A percentile compares a stretch with the other conserved stretches of the same genome.
These are phyloP conservation scores for Eupsittula cactorum DNA, from an alignment of 2,113 vertebrate species.

Conservation along the genomic window DNA sequence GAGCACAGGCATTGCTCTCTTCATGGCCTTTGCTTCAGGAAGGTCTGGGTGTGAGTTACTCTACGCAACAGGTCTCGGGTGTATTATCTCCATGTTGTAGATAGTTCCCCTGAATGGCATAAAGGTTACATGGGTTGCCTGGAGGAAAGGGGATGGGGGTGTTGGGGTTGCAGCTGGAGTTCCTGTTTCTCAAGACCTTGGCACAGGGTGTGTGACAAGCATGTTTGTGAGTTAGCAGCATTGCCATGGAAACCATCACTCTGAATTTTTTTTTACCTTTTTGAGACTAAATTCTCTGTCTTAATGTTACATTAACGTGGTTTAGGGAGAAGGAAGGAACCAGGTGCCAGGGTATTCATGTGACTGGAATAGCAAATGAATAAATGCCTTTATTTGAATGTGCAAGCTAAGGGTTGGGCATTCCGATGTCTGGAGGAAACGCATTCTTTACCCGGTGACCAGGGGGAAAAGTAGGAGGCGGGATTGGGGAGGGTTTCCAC, in stretches of 20 bases:
- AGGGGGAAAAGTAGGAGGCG: not conserved
- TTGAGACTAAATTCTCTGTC: slow-evolving; percentile 6
- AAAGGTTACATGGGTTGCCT: not conserved
- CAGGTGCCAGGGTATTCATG: not conserved
- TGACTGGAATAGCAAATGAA: slow-evolving; percentile 50
- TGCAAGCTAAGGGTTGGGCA: slow-evolving; percentile 54
- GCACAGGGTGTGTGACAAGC: not conserved
- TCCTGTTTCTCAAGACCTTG: slow-evolving; percentile 41
- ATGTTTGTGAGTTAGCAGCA: not conserved
- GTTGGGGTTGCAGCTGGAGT: not conserved
- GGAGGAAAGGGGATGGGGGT: not conserved
- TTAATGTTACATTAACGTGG: not conserved
- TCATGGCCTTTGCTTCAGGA: not conserved
- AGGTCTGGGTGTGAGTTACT: not conserved
- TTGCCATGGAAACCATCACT: slow-evolving; percentile 15
- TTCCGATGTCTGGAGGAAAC: slow-evolving; percentile 55
- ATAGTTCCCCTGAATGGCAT: not conserved
- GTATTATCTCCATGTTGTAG: not conserved
- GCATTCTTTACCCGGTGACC: slow-evolving; percentile 29
- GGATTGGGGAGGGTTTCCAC: not conserved
- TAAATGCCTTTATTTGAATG: slow-evolving; percentile 62
- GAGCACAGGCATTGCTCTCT: not conserved
- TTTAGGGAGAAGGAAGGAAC: slow-evolving; percentile 27
- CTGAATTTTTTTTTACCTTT: slow-evolving; percentile 2
- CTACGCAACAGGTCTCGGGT: not conserved